Evolutionary conservation across 2,113 vertebrate genomes (phyloP).

Genomic region (Reinhardtius hippoglossoides): DNA sequence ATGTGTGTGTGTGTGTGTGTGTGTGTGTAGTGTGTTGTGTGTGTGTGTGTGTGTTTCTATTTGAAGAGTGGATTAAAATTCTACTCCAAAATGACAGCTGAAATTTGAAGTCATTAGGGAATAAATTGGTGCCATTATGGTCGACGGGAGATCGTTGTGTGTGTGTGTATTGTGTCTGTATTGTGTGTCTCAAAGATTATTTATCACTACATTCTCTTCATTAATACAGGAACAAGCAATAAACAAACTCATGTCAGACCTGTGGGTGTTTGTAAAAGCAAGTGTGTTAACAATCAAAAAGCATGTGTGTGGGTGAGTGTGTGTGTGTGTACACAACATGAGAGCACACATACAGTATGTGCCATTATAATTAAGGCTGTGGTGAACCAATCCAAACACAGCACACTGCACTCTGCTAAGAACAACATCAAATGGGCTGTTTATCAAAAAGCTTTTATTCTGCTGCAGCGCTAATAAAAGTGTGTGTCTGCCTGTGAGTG

Average conservation of each 20-base stretch:
- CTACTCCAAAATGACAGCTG: constrained; percentile 51
- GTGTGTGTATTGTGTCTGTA: not conserved
- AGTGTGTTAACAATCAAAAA: constrained; percentile 30
- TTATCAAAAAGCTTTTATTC: constrained; percentile 84
- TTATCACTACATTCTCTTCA: constrained; percentile 31
- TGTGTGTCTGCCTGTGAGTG: constrained; percentile 33
- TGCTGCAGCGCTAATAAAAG: constrained; percentile 51
- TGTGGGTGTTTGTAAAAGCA: constrained; percentile 24
- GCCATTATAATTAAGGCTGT: constrained; percentile 45
- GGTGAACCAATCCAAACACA: constrained; percentile 45
- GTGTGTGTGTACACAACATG: not conserved
- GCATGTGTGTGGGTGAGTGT: not conserved
- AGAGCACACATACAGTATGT: constrained; percentile 20
- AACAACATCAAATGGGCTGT: constrained; percentile 73
- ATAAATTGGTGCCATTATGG: constrained; percentile 73
- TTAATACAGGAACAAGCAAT: constrained; percentile 30
- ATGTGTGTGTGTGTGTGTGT: not conserved
- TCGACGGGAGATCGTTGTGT: constrained; percentile 17
- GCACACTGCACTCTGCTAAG: constrained; percentile 50
- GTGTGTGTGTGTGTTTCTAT: not conserved
- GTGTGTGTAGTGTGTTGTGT: not conserved
- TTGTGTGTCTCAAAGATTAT: constrained; percentile 34
- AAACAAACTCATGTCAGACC: constrained; percentile 32
- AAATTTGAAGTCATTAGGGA: constrained; percentile 71
- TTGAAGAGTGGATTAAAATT: constrained; percentile 56